A percentile compares a stretch with the other conserved stretches of the same genome.
These are phyloP conservation scores for Zonitis immaculata DNA, from an alignment of 2,888 invertebrate genomes.

Conservation along the genomic window DNA sequence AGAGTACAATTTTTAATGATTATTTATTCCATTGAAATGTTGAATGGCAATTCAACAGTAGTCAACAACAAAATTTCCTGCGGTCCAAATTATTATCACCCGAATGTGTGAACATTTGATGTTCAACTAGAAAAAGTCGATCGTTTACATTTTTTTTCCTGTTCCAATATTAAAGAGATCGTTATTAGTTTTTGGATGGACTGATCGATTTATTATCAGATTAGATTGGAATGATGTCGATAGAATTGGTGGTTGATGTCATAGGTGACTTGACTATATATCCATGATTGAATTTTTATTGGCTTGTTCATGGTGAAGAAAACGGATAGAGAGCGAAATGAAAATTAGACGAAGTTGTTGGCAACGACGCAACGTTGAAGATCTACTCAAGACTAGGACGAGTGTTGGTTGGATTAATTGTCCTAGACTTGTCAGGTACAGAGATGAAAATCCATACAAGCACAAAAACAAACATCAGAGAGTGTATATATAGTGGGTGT, in stretches of 20 bases:
- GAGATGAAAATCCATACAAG: constrained; percentile 17
- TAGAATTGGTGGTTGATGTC: background rate
- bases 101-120: background rate
- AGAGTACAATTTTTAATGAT: background rate
- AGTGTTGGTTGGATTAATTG: constrained; percentile 15
- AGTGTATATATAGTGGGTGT: constrained; percentile 14
- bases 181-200: background rate
- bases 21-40: background rate
- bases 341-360: background rate
- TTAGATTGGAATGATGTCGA: background rate
- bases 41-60: background rate
- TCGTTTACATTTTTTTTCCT: too few relatives aligned
- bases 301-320: background rate
- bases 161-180: too few relatives aligned
- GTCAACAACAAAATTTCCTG: background rate
- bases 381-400: background rate
- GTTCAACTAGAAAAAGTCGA: too few relatives aligned
- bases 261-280: background rate
- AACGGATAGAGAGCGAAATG: background rate
- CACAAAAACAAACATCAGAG: too few relatives aligned
- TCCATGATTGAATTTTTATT: constrained; percentile 4
- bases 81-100: background rate
- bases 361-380: background rate
- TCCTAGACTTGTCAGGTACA: constrained; percentile 14
- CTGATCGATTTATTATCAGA: background rate